Base-by-base conservation (phyloP, 2,888 invertebrate genomes). In the Hoplodrina ambigua region DNA sequence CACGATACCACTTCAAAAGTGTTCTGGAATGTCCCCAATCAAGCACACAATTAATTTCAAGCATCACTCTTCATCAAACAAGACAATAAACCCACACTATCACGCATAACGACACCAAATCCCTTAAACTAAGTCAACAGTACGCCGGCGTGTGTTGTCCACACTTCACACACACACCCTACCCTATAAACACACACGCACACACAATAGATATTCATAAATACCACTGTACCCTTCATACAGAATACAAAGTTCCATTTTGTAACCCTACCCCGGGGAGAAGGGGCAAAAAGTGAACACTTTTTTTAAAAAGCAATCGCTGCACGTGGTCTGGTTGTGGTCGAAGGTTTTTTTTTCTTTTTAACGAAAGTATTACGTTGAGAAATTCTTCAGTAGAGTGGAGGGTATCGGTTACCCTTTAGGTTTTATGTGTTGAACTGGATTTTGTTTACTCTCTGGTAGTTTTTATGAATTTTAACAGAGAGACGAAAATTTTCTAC, bases 291-390 rank as follows among this genome's bases (percentile, higher is more conserved):
- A 94, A 94, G 88, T 87, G 85, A 88, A 87, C 87, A 89, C 89
- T 90, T 90, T 91, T 90, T 91, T 91, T 90, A 86, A 88, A 89
- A 89, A 89, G 80, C 87, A 84, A 89, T 88, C 89, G 86, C 86
- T 96, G 94, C 95, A 96, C 95, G 95, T 96, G 95, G 95, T 95
- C 87, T 93, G 91, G 88, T 93, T 94, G 95, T 93, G 95, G 95
- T 94, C 91, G 87, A 89, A 76, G 72, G 69, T 2, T 90, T 92
- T 92, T 92, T 92, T 93, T 92, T 90, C 87, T 86, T 86, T 92
- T 90, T 90, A 86, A 90, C 84, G 88, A 93, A 93, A 93, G 94
- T 94, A 94, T 94, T 91, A 93, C 91, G 90, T 92, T 85, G 91
- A 93, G 91, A 93, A 94, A 93, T 93, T 93, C 92, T 92, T 92